Evolutionary conservation across 2,888 invertebrate species (phyloP), one percentile per base, ranked within the genome.

Genomic region (Dioctria rufipes): DNA sequence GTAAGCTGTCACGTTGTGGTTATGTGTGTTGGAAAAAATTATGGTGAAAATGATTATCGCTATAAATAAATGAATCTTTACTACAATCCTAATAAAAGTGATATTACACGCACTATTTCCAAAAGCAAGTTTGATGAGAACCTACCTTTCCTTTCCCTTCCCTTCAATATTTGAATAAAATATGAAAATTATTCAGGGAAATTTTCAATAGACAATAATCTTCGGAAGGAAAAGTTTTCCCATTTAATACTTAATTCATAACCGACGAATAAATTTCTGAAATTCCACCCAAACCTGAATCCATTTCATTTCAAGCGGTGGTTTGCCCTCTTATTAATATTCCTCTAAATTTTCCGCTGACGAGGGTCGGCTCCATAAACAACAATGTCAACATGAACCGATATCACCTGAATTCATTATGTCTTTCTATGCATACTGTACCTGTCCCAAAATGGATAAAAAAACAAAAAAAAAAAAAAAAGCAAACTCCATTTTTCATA

Each of bases 331-430:
- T 42, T 46, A 67, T 43, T 46, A 67, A 67, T 67, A 67, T 43
- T 67, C 67, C 25, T 11, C 67, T 25, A 46, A 46, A 46, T 67
- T 67, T 46, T 67, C 5, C 43, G 67, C 46, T 25, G 49, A 67
- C 46, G 46, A 46, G 43, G 42, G 67, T 42, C 46, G 0, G 46
- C 25, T 67, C 46, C 25, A 67, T 67, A 67, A 67, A 67, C 67
- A 67, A 67, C 67, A 67, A 67, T 67, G 46, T 67, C 67, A 46
- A 43, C 67, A 46, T 46, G 67, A 67, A 67, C 43, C 67, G 67
- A 67, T 67, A 67, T 67, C 67, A 46, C 67, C 13, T 25, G 67
- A 67, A 67, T 67, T 67, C 67, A 67, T 67, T 67, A 46, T 25
- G 46, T 42, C 67, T 25, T 25, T 25, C 25, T 25, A 25, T 25